Percentiles rank a stretch among this genome's conserved stretches.
phyloP scores from a whole-genome alignment of 2,797 vertebrate species.

The Lepus oiostolus region DNA sequence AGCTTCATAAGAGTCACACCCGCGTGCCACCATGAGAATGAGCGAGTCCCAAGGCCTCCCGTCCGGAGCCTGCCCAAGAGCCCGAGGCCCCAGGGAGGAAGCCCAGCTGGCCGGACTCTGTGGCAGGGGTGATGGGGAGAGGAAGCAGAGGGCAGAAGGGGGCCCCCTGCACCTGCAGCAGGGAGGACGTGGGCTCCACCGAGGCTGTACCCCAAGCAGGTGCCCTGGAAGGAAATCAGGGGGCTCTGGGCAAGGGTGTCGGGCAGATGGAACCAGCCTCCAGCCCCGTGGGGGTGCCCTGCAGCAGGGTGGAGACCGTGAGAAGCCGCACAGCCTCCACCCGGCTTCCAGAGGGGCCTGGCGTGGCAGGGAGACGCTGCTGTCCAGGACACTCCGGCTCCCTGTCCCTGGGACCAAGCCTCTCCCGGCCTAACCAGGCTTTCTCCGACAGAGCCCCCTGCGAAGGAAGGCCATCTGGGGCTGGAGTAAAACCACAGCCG shows the following conservation, averaged over 20 bases:
- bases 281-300: not conserved
- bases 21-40: accelerated
- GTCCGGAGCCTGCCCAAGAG: no score
- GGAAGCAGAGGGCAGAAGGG: accelerated
- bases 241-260: not conserved
- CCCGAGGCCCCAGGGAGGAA: not conserved
- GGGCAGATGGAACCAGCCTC: accelerated
- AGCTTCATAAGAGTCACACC: accelerated
- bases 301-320: accelerated
- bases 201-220: not conserved
- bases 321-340: not conserved
- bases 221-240: not conserved
- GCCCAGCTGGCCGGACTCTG: not conserved
- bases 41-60: no score
- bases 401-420: not conserved
- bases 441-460: not conserved
- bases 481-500: not conserved
- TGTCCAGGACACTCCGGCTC: not conserved
- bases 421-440: not conserved
- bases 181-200: not conserved
- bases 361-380: accelerated
- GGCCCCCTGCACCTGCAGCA: accelerated
- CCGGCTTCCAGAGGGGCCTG: not conserved
- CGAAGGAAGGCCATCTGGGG: not conserved
- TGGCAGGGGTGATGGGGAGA: not conserved